Conservation (phyloP, 2,113 vertebrate species). For the Cyphotilapia sp. region DNA sequence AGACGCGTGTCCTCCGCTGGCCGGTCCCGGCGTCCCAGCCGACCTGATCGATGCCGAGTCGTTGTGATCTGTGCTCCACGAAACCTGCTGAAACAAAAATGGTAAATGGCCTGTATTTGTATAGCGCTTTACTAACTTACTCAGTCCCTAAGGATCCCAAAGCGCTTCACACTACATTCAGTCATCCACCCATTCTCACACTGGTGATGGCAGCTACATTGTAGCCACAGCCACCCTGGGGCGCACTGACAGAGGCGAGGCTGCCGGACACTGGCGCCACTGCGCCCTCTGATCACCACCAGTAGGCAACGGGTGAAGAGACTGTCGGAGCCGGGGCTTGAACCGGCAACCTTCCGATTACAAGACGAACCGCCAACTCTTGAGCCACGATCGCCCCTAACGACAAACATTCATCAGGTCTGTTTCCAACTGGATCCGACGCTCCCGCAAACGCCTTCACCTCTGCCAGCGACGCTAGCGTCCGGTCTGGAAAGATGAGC, state of each 20-base stretch:
- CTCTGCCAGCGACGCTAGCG: background rate
- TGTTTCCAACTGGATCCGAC: background rate
- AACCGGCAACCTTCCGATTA: background rate
- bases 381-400: rapidly evolving
- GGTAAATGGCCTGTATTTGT: rapidly evolving
- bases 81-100: constrained; percentile 64
- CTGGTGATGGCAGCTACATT: rapidly evolving
- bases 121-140: background rate
- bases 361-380: background rate
- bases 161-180: background rate
- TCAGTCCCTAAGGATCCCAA: background rate
- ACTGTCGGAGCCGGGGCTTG: rapidly evolving
- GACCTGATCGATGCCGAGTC: constrained; percentile 81
- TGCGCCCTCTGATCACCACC: background rate
- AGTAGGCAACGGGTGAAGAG: background rate
- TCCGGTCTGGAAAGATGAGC: background rate
- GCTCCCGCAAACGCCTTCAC: background rate
- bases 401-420: background rate
- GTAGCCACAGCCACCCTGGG: background rate
- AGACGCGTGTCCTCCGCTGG: constrained; percentile 84
- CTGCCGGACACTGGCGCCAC: background rate
- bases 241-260: background rate
- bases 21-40: constrained; percentile 82
- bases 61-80: constrained; percentile 87
- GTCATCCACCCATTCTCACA: rapidly evolving